Evolutionary conservation across 2,888 invertebrate genomes (phyloP), one percentile per base, ranked within the genome.

Genomic region (Archips xylosteana): DNA sequence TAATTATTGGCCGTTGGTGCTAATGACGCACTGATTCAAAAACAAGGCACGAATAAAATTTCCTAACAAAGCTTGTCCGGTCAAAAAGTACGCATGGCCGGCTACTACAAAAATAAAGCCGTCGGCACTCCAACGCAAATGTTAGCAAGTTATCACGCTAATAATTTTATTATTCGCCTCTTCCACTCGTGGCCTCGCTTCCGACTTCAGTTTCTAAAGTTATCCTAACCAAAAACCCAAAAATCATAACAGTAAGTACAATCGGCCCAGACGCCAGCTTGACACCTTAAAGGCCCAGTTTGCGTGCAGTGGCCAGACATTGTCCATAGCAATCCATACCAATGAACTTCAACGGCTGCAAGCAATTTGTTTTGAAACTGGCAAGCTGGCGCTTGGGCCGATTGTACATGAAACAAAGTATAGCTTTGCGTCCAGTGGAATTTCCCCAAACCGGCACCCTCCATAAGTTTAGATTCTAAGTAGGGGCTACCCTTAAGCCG

Each of bases 401-500:
- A n/a, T n/a, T n/a, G n/a, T n/a, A 23, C 23, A 23, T 23, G 0
- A 23, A 32, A 12, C 32, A 57, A 57, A 57, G 9, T 15, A 15
- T 15, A 8, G 23, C 23, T 57, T 57, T 32, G 57, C 57, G 23
- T 57, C 57, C 57, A 57, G 57, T 57, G 57, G 57, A 57, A 57
- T 54, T 54, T 6, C 57, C 12, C 2, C 36, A 5, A 63, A 57
- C 32, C 73, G 36, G 68, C 65, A 76, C 74, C 70, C 69, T 68
- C 60, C 74, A 74, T 71, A 74, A 74, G 74, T 74, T 74, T 60
- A 49, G 8, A 59, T 60, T 45, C 12, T 54, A 45, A n/a, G n/a
- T 51, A 57, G 34, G 60, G 64, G 62, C 72, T 63, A 63, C 68
- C 36, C 4, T 57, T 9, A 54, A 54, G 51, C 51, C 15, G 9